Base-by-base conservation (phyloP, 2,888 invertebrate genomes). In the Metalampra italica region DNA sequence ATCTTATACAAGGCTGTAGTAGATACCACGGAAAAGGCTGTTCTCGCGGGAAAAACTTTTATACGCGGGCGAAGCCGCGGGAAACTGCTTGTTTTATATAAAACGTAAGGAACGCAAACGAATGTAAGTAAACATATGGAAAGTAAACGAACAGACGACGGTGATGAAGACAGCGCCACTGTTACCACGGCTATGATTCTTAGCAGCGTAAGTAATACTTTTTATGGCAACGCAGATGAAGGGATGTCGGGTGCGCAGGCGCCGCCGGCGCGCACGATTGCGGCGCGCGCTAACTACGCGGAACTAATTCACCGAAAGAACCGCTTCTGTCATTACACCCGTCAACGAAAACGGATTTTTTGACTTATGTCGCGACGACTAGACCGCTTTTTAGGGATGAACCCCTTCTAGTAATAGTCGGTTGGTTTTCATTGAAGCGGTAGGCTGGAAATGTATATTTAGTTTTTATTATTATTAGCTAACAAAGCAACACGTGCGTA, bases 271-370 rank as follows among this genome's bases (percentile, higher is more conserved):
- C 68, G 78, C 68, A 63, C 70, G 65, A 78, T 79, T 77, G 71
- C 70, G 52, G 58, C 64, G 62, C 62, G 56, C 60, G 62, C 69
- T 82, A 88, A 89, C 84, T 75, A 80, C 64, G 73, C 79, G 86
- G 82, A 88, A 88, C 89, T 86, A 86, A 86, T 87, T 80, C 68
- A 60, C 66, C 45, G 65, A 73, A 68, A 69, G 62, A 63, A 68
- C 71, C 74, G 75, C 72, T 66, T 70, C 75, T 76, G 54, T 71
- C 68, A 72, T 68, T 68, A 63, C 75, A 69, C 66, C 62, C 66
- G 64, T 75, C 74, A 68, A 64, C 66, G 54, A 58, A 69, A 67
- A 67, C 62, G 59, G 61, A 64, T 62, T 66, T 72, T 5, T 68
- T 72, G 42, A 29, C 14, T 45, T 32, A n/a, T 22, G 22, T 36